Conservation (phyloP, 64 coral and sea anemone genomes). For the Porites lutea region DNA sequence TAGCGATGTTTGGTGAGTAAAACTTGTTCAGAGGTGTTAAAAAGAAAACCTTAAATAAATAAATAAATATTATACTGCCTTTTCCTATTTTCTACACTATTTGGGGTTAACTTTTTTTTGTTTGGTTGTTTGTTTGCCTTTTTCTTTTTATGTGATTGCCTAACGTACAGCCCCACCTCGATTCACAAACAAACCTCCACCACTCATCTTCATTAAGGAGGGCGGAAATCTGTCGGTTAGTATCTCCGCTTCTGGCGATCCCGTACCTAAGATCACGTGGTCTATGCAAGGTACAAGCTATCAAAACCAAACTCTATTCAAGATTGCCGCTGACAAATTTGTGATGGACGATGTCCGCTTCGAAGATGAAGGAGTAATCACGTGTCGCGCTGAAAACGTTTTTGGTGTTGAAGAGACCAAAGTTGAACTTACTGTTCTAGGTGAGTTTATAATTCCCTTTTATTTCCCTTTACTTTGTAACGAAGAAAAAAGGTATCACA, state of each 20-base stretch:
- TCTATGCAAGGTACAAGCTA: neutral
- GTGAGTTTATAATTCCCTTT: neutral
- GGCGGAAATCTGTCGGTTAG: conserved; percentile 25
- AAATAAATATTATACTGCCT: too few species aligned
- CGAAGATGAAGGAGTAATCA: conserved; percentile 55
- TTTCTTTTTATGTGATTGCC: too few species aligned
- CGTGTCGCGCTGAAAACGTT: conserved; percentile 43
- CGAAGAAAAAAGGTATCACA: neutral
- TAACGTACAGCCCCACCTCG: conserved; percentile 33
- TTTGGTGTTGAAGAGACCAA: conserved; percentile 36
- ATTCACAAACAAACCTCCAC: conserved; percentile 18
- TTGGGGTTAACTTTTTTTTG: too few species aligned
- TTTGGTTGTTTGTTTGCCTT: too few species aligned
- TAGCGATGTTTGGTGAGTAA: neutral
- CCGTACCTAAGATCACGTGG: conserved; percentile 51
- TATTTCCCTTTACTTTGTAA: neutral
- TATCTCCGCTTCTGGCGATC: conserved; percentile 32
- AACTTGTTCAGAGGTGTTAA: neutral
- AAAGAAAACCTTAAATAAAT: neutral
- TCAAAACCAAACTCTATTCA: neutral
- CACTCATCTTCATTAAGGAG: conserved; percentile 19
- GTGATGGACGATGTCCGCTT: conserved; percentile 28
- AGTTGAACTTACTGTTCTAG: conserved; percentile 52
- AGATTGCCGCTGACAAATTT: neutral
- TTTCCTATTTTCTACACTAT: too few species aligned